Conservation (phyloP, 2,888 invertebrate species). For the Thyatira batis region DNA sequence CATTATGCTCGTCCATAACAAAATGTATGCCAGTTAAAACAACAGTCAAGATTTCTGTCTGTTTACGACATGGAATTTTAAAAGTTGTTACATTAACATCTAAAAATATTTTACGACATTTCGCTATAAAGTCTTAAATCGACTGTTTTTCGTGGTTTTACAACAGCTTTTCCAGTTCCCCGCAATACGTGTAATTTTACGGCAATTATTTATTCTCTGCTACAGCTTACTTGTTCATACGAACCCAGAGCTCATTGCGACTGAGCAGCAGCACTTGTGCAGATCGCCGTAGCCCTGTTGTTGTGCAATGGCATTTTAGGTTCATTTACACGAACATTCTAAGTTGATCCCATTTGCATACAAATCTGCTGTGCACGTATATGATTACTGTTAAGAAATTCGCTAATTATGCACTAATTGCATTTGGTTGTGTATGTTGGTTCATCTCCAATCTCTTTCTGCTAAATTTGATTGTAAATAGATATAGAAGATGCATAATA, state of each 20-base stretch:
- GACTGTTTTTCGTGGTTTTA: not conserved
- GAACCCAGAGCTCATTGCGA: not conserved
- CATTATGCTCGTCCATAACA: conserved; percentile 18
- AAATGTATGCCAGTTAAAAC: conserved; percentile 1
- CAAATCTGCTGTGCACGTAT: conserved; percentile 3
- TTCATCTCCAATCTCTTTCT: not conserved
- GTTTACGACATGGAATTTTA: not conserved
- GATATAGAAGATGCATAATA: not conserved
- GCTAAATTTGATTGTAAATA: not conserved
- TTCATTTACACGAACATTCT: conserved; percentile 33
- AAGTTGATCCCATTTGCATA: conserved; percentile 25
- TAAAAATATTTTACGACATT: not conserved
- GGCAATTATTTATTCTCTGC: conserved; percentile 12
- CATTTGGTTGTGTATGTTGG: not conserved
- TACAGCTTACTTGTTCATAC: not conserved
- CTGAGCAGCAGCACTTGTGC: conserved; percentile 17
- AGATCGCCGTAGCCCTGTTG: conserved; percentile 27
- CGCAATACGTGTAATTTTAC: conserved; percentile 19
- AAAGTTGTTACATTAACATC: not conserved
- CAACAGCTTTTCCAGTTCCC: not conserved
- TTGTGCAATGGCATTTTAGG: conserved; percentile 40
- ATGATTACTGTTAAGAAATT: not conserved
- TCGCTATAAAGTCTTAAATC: conserved; percentile 10
- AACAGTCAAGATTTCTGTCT: not conserved
- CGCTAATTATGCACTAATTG: not conserved